phyloP scores from a whole-genome alignment of 37 sponge, comb jelly and placozoan species.

The Diacarnus erythraeanus region DNA sequence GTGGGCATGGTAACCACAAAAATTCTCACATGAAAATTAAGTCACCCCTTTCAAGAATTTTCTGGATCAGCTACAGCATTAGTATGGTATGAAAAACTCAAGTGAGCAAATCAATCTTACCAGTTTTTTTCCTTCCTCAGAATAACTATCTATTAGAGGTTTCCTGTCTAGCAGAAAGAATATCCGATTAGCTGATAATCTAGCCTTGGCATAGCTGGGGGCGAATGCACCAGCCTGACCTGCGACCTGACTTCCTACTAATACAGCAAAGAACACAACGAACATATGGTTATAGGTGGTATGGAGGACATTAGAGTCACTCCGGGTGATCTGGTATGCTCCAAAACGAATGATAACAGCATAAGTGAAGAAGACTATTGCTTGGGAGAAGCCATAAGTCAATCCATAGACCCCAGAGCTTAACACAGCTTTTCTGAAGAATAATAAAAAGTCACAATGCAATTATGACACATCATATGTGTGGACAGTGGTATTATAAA shows the following conservation, averaged over 20 bases:
- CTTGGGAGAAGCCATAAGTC: constrained; percentile 66
- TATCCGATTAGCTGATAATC: constrained; percentile 66
- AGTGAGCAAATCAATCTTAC: no score
- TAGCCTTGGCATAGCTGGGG: constrained; percentile 81
- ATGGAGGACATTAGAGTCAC: background rate
- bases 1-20: no score
- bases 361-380: constrained; percentile 46
- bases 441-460: background rate
- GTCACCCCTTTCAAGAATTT: no score
- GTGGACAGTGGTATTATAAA: no score
- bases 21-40: no score
- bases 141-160: constrained; percentile 69
- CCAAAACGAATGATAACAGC: constrained; percentile 72
- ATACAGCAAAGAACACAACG: constrained; percentile 73
- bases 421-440: constrained; percentile 24
- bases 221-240: constrained; percentile 83
- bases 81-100: no score
- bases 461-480: background rate
- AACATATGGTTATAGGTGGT: constrained; percentile 34
- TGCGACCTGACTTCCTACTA: constrained; percentile 66
- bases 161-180: constrained; percentile 63
- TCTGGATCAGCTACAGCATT: no score
- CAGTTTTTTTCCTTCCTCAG: no score
- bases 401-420: constrained; percentile 45
- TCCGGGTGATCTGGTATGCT: constrained; percentile 54